These are phyloP conservation scores for Kradibia gibbosae DNA, from an alignment of 1,140 invertebrate genomes.

Conservation along the genomic window DNA sequence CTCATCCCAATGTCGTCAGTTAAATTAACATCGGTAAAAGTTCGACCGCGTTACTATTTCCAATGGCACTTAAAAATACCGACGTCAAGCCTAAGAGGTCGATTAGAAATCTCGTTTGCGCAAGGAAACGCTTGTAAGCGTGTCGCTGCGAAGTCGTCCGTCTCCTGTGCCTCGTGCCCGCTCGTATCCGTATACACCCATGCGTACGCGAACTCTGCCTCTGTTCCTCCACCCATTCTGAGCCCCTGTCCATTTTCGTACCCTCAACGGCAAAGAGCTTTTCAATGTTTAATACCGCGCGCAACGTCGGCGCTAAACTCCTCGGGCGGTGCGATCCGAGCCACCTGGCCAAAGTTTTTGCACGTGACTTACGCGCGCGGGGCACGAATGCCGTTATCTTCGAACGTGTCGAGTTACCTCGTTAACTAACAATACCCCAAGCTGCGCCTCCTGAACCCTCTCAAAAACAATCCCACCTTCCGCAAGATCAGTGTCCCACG, in stretches of 20 bases:
- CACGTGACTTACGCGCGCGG: slow-evolving; percentile 59
- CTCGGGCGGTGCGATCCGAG: slow-evolving; percentile 24
- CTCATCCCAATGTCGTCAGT: background rate
- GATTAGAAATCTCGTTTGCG: slow-evolving; percentile 46
- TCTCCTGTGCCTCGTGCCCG: background rate
- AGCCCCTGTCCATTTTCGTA: background rate
- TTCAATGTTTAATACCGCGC: slow-evolving; percentile 29
- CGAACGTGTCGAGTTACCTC: slow-evolving; percentile 64
- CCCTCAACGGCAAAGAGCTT: background rate
- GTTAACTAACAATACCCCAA: slow-evolving; percentile 62
- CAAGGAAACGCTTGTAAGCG: slow-evolving; percentile 29
- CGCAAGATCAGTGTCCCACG: background rate
- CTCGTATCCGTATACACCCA: no score
- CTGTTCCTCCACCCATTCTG: no score
- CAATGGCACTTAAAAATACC: slow-evolving; percentile 37
- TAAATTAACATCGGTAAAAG: background rate
- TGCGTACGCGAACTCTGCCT: no score
- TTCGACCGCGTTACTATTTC: background rate
- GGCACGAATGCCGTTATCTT: slow-evolving; percentile 60
- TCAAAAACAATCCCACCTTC: background rate
- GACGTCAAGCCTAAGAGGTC: slow-evolving; percentile 12
- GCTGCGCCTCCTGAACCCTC: slow-evolving; percentile 37
- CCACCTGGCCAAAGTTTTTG: slow-evolving; percentile 60
- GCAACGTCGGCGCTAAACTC: slow-evolving; percentile 40
- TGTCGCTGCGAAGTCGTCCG: background rate